Evolutionary conservation across 30 jellyfish, hydroid and myxozoan genomes (phyloP).

Genomic region (Mastigias papua): DNA sequence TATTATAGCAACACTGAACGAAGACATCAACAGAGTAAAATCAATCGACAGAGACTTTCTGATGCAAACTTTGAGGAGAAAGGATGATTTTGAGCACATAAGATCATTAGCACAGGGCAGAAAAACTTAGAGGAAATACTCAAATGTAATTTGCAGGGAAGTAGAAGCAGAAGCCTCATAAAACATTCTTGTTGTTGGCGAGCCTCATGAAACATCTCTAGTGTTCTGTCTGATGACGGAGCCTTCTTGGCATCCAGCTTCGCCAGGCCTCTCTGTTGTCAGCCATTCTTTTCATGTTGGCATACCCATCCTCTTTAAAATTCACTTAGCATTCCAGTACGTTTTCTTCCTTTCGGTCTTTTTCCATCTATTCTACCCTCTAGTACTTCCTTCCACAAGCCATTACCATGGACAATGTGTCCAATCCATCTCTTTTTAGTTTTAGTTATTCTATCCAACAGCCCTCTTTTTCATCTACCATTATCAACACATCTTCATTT

Average conservation of each 20-base stretch:
- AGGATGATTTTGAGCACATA: no score
- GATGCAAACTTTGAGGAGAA: no score
- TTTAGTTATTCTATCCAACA: not conserved
- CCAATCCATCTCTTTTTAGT: conserved; percentile 1
- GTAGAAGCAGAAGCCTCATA: no score
- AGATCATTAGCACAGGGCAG: no score
- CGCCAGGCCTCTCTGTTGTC: not conserved
- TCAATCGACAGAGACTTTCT: no score
- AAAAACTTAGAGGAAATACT: no score
- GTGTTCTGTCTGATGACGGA: not conserved
- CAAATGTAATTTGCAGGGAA: no score
- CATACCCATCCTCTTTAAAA: not conserved
- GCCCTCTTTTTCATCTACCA: conserved; percentile 4
- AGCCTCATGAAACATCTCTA: no score
- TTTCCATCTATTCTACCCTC: conserved; percentile 1
- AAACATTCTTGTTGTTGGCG: no score
- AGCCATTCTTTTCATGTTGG: not conserved
- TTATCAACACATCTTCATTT: conserved; percentile 17
- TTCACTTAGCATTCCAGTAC: not conserved
- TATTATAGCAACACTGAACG: no score
- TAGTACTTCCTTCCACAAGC: not conserved
- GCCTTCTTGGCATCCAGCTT: not conserved
- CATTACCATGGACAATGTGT: not conserved
- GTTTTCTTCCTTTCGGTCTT: not conserved
- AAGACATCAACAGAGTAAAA: no score